Base-by-base conservation (phyloP, 2,113 vertebrate genomes). In the Syngnathus floridae region DNA sequence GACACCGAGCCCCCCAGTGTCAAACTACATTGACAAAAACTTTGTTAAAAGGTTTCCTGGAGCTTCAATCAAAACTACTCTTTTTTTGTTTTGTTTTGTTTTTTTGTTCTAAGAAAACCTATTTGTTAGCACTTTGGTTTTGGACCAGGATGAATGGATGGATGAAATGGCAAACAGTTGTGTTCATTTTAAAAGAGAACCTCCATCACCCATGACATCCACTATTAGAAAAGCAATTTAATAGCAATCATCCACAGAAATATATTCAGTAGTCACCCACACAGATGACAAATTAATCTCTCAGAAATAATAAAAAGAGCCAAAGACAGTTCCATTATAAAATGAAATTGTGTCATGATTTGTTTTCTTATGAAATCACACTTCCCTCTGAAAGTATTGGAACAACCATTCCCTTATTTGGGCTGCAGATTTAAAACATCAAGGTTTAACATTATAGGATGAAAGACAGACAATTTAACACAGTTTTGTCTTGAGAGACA, bases 181-280 rank as follows among this genome's bases (percentile, higher is more conserved):
- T 46, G 43, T 51, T 51, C 21, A 51, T 10, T 21, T 21, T 35
- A 31, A 35, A 55, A 55, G 11, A 31, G 21, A 59, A 40, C 37
- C 57, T 21, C 57, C 5, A 8, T 36, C 36, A 19, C 1, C 35
- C 8, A 8, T 37, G 14, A 58, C 31, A 55, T 55, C 22, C 31
- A 17, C 35, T 40, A 38, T n/a, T 40, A 59, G 17, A 59, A 59
- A 59, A 59, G 35, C 57, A 40, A 59, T 59, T 59, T 37, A 59
- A 59, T 38, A 59, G 57, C 57, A 59, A 59, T 59, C 35, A 40
- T 38, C 16, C 36, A 38, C 57, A 59, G 57, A 38, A n/a, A n/a
- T 59, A 38, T n/a, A 59, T 37, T 59, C 35, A n/a, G 2, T 38
- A n/a, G n/a, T 58, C 6, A 37, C 37, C 17, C 8, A 8, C 57